Evolutionary conservation across 2,113 vertebrate genomes (phyloP).

Genomic region (Odontophorus gujanensis): DNA sequence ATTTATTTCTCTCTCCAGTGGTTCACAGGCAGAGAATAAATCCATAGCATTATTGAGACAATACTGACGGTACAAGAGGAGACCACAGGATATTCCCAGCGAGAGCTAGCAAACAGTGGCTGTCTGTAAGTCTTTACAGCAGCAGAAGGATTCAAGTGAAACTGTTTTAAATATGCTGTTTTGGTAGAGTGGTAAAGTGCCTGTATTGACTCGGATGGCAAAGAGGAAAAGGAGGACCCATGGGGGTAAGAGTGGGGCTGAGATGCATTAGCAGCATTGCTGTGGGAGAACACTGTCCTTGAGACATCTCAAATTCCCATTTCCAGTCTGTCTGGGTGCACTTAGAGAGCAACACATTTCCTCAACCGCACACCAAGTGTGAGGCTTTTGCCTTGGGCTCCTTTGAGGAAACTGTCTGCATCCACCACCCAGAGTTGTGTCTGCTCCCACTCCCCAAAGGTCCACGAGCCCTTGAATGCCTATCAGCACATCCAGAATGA

Average conservation of each 20-base stretch:
- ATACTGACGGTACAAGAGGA: background rate
- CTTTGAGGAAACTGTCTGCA: background rate
- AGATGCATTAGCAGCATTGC: constrained; percentile 21
- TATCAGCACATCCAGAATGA: background rate
- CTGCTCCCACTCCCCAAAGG: background rate
- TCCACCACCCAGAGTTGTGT: background rate
- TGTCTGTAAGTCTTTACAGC: background rate
- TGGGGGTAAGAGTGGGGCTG: background rate
- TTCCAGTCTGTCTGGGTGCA: background rate
- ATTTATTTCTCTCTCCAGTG: background rate
- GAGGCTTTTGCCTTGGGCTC: fast-evolving
- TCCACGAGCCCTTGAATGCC: background rate
- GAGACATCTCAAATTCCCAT: background rate
- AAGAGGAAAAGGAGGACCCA: background rate
- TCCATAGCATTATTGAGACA: background rate
- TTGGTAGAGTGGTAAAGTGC: background rate
- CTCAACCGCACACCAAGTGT: fast-evolving
- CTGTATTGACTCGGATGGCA: background rate
- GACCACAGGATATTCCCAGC: background rate
- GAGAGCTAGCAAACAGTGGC: background rate
- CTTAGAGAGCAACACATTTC: background rate
- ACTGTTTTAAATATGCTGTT: background rate
- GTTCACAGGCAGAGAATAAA: constrained; percentile 25
- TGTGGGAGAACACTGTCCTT: background rate
- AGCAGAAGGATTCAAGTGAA: background rate